Base-by-base conservation (phyloP, 2,888 invertebrate genomes). In the Ditylenchus weischeri region DNA sequence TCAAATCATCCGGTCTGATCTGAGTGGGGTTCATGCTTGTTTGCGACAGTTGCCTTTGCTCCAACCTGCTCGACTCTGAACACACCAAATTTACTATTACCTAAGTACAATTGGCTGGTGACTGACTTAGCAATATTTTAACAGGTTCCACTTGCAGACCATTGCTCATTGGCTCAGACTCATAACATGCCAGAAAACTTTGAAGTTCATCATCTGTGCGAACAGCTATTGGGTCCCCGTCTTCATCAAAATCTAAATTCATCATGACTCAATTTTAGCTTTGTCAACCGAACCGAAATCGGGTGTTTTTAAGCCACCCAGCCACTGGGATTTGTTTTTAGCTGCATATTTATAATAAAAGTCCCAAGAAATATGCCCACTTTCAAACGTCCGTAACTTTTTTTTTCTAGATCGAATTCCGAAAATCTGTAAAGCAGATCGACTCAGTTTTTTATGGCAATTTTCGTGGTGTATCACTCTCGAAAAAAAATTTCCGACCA, bases 191-290 rank as follows among this genome's bases (percentile, higher is more conserved):
- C 15, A 70, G 43, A 59, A 76, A 29, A 15, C 66, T 59, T 29
- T 64, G 23, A 19, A 74, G 62, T 51, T 74, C 75, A 19, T 74
- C 69, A 50, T 74, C 75, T n/a, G 69, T 73, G 18, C 73, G 65
- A 11, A 74, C 75, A 36, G 66, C 38, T n/a, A 70, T 64, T 58
- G 29, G 23, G 38, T 76, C 69, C 5, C 65, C 75, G 48, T 76
- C 75, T 13, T 74, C 75, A 57, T 74, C 75, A 10, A 65, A 50
- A 49, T 70, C 71, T 75, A 50, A 21, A 62, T 29, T 29, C 0
- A 70, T 43, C 2, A 2, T 43, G 43, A 43, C 43, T 43, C 38
- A 29, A 35, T 21, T 23, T 8, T 57, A 8, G 11, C 3, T 43
- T 43, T 10, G 43, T 43, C 8, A 43, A 43, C 29, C 29, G 5